Evolutionary conservation across 2,888 invertebrate species (phyloP).

Genomic region (Leptogaster cylindrica): DNA sequence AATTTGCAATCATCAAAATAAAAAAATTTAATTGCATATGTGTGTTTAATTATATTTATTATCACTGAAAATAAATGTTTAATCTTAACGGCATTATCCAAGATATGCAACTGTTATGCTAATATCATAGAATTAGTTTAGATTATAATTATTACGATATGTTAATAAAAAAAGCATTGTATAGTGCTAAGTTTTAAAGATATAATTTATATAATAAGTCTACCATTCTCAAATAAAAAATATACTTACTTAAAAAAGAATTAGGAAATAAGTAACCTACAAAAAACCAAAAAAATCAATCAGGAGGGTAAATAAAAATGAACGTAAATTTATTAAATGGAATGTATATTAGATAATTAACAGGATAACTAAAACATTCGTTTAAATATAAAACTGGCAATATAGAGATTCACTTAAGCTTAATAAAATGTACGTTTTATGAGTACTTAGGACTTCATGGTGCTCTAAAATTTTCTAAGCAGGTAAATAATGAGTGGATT

Average conservation of each 20-base stretch:
- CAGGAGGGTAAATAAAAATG: conserved; percentile 50
- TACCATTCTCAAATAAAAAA: conserved; percentile 27
- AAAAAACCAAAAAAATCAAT: conserved; percentile 58
- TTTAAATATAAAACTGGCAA: neutral
- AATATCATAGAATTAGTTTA: too few species aligned
- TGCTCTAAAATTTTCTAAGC: too few species aligned
- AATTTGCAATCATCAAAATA: too few species aligned
- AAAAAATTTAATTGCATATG: too few species aligned
- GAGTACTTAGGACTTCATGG: too few species aligned
- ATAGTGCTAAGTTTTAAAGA: neutral
- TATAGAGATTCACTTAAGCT: neutral
- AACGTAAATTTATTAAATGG: conserved; percentile 43
- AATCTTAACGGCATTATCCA: too few species aligned
- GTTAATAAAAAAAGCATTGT: neutral
- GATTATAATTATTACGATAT: too few species aligned
- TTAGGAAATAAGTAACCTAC: conserved; percentile 63
- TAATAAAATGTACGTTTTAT: too few species aligned
- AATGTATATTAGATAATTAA: conserved; percentile 4
- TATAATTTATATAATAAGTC: conserved; percentile 8
- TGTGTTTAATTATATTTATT: too few species aligned
- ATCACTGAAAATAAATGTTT: too few species aligned
- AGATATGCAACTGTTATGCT: too few species aligned
- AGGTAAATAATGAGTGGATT: too few species aligned
- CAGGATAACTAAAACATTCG: neutral
- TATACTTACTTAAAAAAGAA: conserved; percentile 54